A percentile compares a stretch with the other conserved stretches of the same genome.
phyloP scores from a whole-genome alignment of 2,888 invertebrate species.

The Beris chalybata region DNA sequence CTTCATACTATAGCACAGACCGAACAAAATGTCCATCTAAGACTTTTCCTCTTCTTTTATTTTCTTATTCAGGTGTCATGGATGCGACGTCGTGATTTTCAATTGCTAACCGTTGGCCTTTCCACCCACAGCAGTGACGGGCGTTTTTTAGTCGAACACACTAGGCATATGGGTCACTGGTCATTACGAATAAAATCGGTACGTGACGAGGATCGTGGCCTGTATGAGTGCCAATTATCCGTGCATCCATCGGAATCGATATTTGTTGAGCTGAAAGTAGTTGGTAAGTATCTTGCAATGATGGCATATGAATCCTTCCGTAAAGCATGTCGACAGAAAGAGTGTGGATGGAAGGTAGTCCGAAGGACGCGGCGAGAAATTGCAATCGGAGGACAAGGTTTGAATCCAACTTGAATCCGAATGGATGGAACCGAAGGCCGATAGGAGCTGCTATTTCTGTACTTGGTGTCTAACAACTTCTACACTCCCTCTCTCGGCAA shows the following conservation, averaged over 20 bases:
- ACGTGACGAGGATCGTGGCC: conserved; percentile 54
- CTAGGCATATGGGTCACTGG: conserved; percentile 63
- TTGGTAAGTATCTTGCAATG: conserved; percentile 58
- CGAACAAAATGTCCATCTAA: too few relatives aligned
- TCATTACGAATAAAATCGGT: conserved; percentile 58
- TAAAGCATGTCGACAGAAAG: too few relatives aligned
- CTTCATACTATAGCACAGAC: too few relatives aligned
- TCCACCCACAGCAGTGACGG: conserved; percentile 67
- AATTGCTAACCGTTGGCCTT: conserved; percentile 65
- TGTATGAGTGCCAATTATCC: conserved; percentile 69
- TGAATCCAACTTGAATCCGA: too few relatives aligned
- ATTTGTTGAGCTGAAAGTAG: conserved; percentile 65
- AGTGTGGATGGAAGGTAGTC: too few relatives aligned
- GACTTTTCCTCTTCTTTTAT: too few relatives aligned
- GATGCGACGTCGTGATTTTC: conserved; percentile 68
- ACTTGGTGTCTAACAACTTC: too few relatives aligned
- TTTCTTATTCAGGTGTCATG: conserved; percentile 60
- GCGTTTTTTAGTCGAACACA: conserved; percentile 65
- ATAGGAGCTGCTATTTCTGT: too few relatives aligned
- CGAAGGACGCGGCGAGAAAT: too few relatives aligned
- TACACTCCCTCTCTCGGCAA: too few relatives aligned
- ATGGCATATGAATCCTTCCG: neutral
- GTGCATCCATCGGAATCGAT: conserved; percentile 68
- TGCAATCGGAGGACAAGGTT: too few relatives aligned
- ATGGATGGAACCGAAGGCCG: too few relatives aligned